Base-by-base conservation (phyloP, 2,113 vertebrate genomes). In the Phycodurus eques region DNA sequence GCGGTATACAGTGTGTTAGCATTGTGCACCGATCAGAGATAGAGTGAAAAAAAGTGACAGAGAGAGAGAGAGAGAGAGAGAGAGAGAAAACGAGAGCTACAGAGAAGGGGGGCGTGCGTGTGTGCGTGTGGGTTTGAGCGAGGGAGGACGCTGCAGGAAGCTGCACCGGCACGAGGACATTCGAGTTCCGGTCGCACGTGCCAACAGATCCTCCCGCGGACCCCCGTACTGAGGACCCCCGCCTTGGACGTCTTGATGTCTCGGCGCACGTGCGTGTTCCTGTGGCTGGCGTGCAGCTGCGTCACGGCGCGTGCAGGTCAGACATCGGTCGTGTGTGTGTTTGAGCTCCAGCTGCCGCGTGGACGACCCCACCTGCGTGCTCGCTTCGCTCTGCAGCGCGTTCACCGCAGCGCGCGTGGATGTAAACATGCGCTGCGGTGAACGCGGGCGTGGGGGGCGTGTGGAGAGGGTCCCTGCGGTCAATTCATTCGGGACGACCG, bases 211-310 rank as follows among this genome's bases (percentile, higher is more conserved):
- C 31, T 60, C 27, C 59, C 53, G 20, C 53, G 56, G 49, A 17
- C 8, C 53, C 8, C 49, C 49, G 49, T 8, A 7, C 15, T 20
- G 49, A 53, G 49, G 53, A 13, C 1, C 12, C 12, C 27, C 22
- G 14, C 59, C 59, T 14, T 61, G 15, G 59, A 61, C 33, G 59
- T 61, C 59, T 19, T 15, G 31, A 61, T 61, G 59, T 35, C 31
- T 35, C 59, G 59, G 0, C 3, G 59, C 59, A 20, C 42, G 10
- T 46, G 42, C 64, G 22, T 31, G 44, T 66, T 47, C n/a, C 44
- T 47, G 64, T 66, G 22, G 64, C 8, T 64, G 62, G 62, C 64
- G 13, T 31, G 64, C 64, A 8, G 43, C 22, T 15, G 64, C 64
- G 43, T 66, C 13, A 47, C 64, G 44, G 11, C 44, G 43, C 22